Percentiles rank a stretch among this genome's conserved stretches.
Evolutionary conservation across 2,888 invertebrate genomes (phyloP).

Genomic region (Lepidochitona cinerea): DNA sequence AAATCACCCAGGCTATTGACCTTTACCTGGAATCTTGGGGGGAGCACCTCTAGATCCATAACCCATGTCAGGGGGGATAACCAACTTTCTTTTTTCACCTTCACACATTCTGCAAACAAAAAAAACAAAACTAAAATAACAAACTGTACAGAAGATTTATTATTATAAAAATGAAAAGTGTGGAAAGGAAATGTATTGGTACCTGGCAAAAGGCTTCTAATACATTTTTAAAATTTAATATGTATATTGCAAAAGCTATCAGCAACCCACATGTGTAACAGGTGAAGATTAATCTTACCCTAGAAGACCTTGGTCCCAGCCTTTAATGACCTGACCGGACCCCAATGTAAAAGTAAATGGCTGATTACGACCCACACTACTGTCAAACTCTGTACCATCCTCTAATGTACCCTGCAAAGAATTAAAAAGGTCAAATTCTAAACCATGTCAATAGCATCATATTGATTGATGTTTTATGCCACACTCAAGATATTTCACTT

Average conservation of each 20-base stretch:
- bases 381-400: slow-evolving; percentile 90
- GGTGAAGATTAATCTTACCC: too few relatives aligned
- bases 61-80: slow-evolving; percentile 87
- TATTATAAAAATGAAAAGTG: too few relatives aligned
- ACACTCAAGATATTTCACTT: too few relatives aligned
- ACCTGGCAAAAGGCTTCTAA: too few relatives aligned
- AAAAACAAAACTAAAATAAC: too few relatives aligned
- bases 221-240: too few relatives aligned
- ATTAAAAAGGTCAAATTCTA: slow-evolving; percentile 2
- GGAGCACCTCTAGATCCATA: slow-evolving; percentile 88
- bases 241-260: too few relatives aligned
- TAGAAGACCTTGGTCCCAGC: slow-evolving; percentile 91
- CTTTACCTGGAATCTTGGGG: slow-evolving; percentile 87
- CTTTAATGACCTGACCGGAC: slow-evolving; percentile 88
- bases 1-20: too few relatives aligned
- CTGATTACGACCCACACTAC: slow-evolving; percentile 80
- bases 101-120: slow-evolving; percentile 81
- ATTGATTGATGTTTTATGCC: background rate
- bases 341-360: slow-evolving; percentile 88
- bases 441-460: background rate
- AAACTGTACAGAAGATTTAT: too few relatives aligned
- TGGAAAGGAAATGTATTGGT: too few relatives aligned
- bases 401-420: slow-evolving; percentile 85
- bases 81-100: slow-evolving; percentile 87
- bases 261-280: background rate